phyloP scores from a whole-genome alignment of 2,888 invertebrate species.

The Aporophyla nigra region DNA sequence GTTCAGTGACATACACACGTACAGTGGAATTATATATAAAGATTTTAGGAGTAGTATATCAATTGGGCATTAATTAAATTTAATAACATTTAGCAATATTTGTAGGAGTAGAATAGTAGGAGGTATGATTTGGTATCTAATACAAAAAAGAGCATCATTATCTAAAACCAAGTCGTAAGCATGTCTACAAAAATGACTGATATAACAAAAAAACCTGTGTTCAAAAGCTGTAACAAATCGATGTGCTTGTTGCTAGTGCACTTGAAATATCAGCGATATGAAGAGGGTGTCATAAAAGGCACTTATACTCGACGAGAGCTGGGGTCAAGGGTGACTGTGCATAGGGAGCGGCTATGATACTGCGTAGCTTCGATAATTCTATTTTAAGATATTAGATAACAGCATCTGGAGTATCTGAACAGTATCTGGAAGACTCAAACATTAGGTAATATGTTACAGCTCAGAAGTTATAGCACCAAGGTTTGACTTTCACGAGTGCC shows the following conservation, averaged over 20 bases:
- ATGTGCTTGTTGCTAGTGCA: slow-evolving; percentile 22
- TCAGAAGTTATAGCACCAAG: background rate
- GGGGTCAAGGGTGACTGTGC: slow-evolving; percentile 44
- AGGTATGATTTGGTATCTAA: background rate
- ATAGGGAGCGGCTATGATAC: slow-evolving; percentile 7
- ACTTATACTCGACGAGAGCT: slow-evolving; percentile 16
- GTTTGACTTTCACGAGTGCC: background rate
- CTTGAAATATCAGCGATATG: slow-evolving; percentile 42
- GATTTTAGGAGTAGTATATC: no score
- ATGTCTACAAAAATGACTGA: background rate
- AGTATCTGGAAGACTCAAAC: background rate
- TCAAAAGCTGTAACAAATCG: slow-evolving; percentile 19
- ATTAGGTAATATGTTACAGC: background rate
- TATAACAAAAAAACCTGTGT: background rate
- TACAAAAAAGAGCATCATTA: background rate
- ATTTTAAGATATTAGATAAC: slow-evolving; percentile 1
- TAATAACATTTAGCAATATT: no score
- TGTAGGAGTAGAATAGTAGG: no score
- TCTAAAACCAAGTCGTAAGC: background rate
- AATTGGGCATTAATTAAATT: no score
- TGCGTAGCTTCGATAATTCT: background rate
- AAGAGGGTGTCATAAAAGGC: slow-evolving; percentile 46
- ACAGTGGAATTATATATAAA: no score
- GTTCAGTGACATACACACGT: no score
- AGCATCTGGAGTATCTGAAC: background rate